Percentiles rank a stretch among this genome's conserved stretches.
Evolutionary conservation across 2,113 vertebrate species (phyloP).

Genomic region (Aegotheles bennettii): DNA sequence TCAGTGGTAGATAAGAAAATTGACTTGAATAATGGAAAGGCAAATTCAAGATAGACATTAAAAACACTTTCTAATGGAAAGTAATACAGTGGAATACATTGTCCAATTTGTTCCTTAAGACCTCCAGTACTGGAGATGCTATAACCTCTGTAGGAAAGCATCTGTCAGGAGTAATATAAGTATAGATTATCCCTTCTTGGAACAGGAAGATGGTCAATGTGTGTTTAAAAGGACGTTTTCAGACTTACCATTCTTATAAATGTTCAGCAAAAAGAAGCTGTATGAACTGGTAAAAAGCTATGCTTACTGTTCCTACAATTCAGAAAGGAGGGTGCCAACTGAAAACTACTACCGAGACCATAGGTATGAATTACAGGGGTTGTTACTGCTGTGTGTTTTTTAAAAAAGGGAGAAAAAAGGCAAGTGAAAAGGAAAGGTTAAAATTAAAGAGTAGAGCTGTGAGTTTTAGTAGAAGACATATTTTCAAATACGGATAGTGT

Average conservation of each 20-base stretch:
- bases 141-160: not conserved
- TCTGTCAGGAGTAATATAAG: not conserved
- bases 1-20: not conserved
- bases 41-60: not conserved
- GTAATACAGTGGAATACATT: not conserved
- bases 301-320: not conserved
- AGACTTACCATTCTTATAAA: not conserved
- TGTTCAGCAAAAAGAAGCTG: not conserved
- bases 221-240: not conserved
- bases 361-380: not conserved
- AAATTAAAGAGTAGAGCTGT: not conserved
- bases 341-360: not conserved
- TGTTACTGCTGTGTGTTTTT: not conserved
- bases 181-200: not conserved
- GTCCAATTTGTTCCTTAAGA: not conserved
- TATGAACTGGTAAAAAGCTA: not conserved
- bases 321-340: not conserved
- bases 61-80: not conserved
- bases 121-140: not conserved
- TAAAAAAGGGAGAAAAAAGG: not conserved
- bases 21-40: not conserved
- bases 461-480: accelerated
- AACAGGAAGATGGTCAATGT: not conserved
- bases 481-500: not conserved
- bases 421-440: not conserved